phyloP scores from a whole-genome alignment of 2,113 vertebrate genomes.

The Beaufortia kweichowensis region DNA sequence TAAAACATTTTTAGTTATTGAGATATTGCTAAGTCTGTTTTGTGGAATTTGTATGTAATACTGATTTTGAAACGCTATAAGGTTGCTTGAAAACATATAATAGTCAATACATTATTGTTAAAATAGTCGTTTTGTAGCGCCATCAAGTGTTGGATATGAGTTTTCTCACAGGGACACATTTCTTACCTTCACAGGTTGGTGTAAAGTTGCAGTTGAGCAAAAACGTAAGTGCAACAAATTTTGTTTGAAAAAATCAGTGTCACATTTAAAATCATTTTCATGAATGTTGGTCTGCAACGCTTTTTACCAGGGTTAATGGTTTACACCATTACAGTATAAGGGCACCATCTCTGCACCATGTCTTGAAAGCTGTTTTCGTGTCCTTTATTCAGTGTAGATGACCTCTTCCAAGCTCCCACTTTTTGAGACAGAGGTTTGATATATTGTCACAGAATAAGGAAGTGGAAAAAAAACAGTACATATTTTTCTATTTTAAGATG shows the following conservation, averaged over 20 bases:
- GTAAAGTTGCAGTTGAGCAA: constrained; percentile 64
- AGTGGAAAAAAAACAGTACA: not conserved
- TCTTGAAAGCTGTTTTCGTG: not conserved
- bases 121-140: constrained; percentile 40
- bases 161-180: constrained; percentile 30
- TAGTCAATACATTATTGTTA: not conserved
- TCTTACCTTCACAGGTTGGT: constrained; percentile 77
- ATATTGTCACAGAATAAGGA: not conserved
- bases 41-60: not conserved
- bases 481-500: not conserved
- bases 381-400: not conserved
- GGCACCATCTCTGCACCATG: too few relatives aligned
- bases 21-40: not conserved
- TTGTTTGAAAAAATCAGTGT: too few relatives aligned
- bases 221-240: constrained; percentile 73
- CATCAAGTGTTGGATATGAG: constrained; percentile 66
- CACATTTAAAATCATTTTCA: too few relatives aligned
- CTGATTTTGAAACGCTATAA: too few relatives aligned
- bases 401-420: not conserved
- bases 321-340: too few relatives aligned
- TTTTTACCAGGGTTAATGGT: too few relatives aligned
- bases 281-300: too few relatives aligned
- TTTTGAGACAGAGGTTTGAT: not conserved
- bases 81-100: not conserved
- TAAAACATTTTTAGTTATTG: not conserved